These are phyloP conservation scores for Galaxea fascicularis DNA, from an alignment of 92 coral and sea anemone genomes.

Conservation along the genomic window DNA sequence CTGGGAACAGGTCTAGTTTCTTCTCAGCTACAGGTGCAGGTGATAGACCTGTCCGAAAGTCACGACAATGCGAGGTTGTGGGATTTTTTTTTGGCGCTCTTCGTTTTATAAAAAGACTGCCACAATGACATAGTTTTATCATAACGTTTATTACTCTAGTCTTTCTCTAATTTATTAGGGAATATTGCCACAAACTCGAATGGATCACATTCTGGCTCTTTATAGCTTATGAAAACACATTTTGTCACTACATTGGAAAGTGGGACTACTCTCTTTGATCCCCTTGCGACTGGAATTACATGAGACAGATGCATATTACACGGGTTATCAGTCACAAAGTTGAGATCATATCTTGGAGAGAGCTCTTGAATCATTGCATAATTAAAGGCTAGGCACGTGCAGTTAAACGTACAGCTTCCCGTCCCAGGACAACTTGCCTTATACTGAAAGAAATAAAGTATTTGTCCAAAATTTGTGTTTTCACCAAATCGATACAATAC, in stretches of 20 bases:
- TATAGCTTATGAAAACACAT: conserved; percentile 30
- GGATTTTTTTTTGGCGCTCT: no score
- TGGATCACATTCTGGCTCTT: conserved; percentile 16
- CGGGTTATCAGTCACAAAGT: conserved; percentile 13
- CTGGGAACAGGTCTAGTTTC: no score
- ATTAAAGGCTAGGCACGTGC: conserved; percentile 32
- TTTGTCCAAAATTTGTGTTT: conserved; percentile 35
- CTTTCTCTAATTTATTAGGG: conserved; percentile 50
- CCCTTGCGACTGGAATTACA: conserved; percentile 32
- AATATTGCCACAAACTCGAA: conserved; percentile 40
- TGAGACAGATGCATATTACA: conserved; percentile 25
- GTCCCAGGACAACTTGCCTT: conserved; percentile 51
- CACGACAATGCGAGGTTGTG: no score
- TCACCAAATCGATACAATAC: conserved; percentile 30
- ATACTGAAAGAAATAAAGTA: conserved; percentile 53
- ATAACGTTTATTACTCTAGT: no score
- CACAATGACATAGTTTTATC: no score
- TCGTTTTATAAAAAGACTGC: no score
- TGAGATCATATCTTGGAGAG: conserved; percentile 34
- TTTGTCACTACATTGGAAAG: conserved; percentile 20
- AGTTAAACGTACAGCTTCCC: conserved; percentile 49
- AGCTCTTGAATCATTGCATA: conserved; percentile 43
- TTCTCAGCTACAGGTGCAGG: no score
- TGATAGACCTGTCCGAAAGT: no score
- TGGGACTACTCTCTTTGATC: conserved; percentile 8